Evolutionary conservation across 1,140 invertebrate genomes (phyloP).

Genomic region (Psilanteris sp.): DNA sequence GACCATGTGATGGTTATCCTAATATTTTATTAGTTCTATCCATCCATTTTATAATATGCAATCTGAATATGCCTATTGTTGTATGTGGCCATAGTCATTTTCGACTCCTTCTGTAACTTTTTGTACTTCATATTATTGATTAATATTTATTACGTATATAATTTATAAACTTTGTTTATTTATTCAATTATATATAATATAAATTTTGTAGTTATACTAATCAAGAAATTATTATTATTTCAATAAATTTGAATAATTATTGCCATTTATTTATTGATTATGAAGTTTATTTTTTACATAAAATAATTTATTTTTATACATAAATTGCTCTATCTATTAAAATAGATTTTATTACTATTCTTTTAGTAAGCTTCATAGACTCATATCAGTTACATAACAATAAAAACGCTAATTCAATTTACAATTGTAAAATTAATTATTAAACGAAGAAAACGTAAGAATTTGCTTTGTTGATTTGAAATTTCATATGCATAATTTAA

Average conservation of each 20-base stretch:
- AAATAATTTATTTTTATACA: too few relatives aligned
- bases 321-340: background rate
- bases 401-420: background rate
- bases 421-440: background rate
- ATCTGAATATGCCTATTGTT: conserved; percentile 46
- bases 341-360: background rate
- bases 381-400: conserved; percentile 1
- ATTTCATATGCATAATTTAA: too few relatives aligned
- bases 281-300: too few relatives aligned
- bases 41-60: background rate
- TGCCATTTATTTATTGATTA: too few relatives aligned
- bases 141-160: conserved; percentile 16
- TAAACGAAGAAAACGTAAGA: background rate
- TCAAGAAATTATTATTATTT: too few relatives aligned
- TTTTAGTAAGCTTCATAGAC: background rate
- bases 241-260: too few relatives aligned
- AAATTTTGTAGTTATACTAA: conserved; percentile 3
- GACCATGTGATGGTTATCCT: too few relatives aligned
- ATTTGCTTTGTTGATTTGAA: conserved; percentile 9
- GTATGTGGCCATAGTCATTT: conserved; percentile 59
- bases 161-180: background rate
- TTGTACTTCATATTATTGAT: conserved; percentile 49
- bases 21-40: too few relatives aligned
- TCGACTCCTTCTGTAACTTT: conserved; percentile 56
- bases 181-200: background rate